A percentile compares a stretch with the other conserved stretches of the same genome.
Evolutionary conservation across 2,113 vertebrate genomes (phyloP).

Genomic region (Kryptolebias marmoratus): DNA sequence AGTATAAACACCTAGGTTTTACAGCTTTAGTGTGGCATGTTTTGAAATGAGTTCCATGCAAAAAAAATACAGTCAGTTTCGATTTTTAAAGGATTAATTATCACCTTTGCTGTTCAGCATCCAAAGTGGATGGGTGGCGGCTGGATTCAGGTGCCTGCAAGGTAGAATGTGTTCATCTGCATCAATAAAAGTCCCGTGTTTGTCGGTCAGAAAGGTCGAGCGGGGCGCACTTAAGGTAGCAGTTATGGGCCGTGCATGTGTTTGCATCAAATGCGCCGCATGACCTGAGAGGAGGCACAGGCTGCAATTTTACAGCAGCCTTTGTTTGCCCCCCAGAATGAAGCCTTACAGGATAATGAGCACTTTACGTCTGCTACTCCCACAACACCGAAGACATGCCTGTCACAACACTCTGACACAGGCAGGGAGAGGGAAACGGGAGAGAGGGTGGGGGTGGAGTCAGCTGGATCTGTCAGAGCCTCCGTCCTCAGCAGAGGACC

Average conservation of each 20-base stretch:
- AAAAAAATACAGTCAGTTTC: neutral
- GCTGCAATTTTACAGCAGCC: slow-evolving; percentile 82
- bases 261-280: slow-evolving; percentile 50
- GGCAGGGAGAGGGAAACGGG: slow-evolving; percentile 31
- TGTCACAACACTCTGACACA: slow-evolving; percentile 83
- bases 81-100: neutral
- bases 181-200: slow-evolving; percentile 21
- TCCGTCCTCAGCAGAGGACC: slow-evolving; percentile 46
- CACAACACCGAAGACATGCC: slow-evolving; percentile 79
- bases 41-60: neutral
- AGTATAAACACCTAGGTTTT: neutral
- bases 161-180: slow-evolving; percentile 40
- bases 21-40: slow-evolving; percentile 1
- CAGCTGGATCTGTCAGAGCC: slow-evolving; percentile 72
- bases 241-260: slow-evolving; percentile 47
- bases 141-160: slow-evolving; percentile 15
- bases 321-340: slow-evolving; percentile 83
- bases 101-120: neutral
- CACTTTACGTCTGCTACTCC: slow-evolving; percentile 81
- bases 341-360: slow-evolving; percentile 86
- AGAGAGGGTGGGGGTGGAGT: slow-evolving; percentile 35
- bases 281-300: slow-evolving; percentile 66
- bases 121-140: slow-evolving; percentile 3
- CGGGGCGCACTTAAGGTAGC: slow-evolving; percentile 37
- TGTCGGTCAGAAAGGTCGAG: slow-evolving; percentile 22